These are phyloP conservation scores for Spatula clypeata DNA, from an alignment of 2,797 vertebrate genomes.

Conservation along the genomic window DNA sequence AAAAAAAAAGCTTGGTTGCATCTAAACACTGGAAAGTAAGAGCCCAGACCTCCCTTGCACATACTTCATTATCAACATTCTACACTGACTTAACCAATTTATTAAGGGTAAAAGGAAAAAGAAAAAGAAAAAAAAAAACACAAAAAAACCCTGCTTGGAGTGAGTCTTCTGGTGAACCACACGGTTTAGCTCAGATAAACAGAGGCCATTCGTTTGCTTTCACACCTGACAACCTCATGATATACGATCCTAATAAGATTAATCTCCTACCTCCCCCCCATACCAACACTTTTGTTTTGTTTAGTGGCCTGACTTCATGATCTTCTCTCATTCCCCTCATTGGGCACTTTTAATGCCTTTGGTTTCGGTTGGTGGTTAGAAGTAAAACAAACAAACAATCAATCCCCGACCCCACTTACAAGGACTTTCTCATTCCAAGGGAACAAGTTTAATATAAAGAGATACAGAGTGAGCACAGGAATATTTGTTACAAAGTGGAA, in stretches of 20 bases:
- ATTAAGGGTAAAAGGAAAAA: slow-evolving; percentile 85
- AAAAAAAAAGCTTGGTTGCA: slow-evolving; percentile 68
- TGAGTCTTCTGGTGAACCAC: slow-evolving; percentile 91
- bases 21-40: slow-evolving; percentile 80
- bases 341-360: slow-evolving; percentile 79
- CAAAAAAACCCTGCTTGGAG: slow-evolving; percentile 83
- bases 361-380: slow-evolving; percentile 73
- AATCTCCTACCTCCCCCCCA: slow-evolving; percentile 83
- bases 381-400: slow-evolving; percentile 77
- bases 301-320: slow-evolving; percentile 71
- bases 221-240: slow-evolving; percentile 95
- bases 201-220: slow-evolving; percentile 96
- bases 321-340: slow-evolving; percentile 80
- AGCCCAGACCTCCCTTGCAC: slow-evolving; percentile 84
- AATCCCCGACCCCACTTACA: not conserved
- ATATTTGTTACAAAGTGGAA: slow-evolving; percentile 70
- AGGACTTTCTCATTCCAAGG: slow-evolving; percentile 60
- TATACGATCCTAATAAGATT: slow-evolving; percentile 97
- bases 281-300: slow-evolving; percentile 75
- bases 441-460: slow-evolving; percentile 76
- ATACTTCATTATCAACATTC: slow-evolving; percentile 93
- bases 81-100: slow-evolving; percentile 94
- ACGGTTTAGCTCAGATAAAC: slow-evolving; percentile 97
- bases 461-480: slow-evolving; percentile 57
- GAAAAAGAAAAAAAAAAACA: fast-evolving